Conservation (phyloP, 1,140 invertebrate genomes). For the Pogonus chalceus region DNA sequence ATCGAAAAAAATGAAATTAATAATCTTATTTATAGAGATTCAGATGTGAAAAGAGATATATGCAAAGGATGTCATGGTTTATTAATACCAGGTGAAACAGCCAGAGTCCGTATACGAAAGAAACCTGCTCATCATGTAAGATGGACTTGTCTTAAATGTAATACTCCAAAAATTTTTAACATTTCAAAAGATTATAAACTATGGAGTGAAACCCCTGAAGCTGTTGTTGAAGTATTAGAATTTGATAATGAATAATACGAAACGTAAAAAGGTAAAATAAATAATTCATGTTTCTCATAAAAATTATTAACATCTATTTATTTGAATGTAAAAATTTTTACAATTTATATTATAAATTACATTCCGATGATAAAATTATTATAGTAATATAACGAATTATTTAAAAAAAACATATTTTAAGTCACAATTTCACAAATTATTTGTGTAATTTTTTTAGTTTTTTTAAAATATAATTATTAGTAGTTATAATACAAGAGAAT, state of each 20-base stretch:
- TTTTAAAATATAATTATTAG: too few species aligned
- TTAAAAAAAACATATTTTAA: not conserved
- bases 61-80: slow-evolving; percentile 42
- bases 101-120: slow-evolving; percentile 37
- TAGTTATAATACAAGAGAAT: too few species aligned
- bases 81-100: slow-evolving; percentile 35
- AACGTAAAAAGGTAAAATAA: too few species aligned
- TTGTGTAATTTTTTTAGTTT: too few species aligned
- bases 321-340: slow-evolving; percentile 15
- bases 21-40: slow-evolving; percentile 36
- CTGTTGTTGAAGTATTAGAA: slow-evolving; percentile 36
- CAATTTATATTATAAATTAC: slow-evolving; percentile 8
- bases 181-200: slow-evolving; percentile 32
- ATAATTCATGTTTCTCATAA: slow-evolving; percentile 14
- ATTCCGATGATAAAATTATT: slow-evolving; percentile 6
- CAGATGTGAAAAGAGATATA: slow-evolving; percentile 40
- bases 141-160: slow-evolving; percentile 38
- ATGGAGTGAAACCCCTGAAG: slow-evolving; percentile 39
- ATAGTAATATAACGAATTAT: slow-evolving; percentile 11
- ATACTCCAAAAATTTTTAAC: slow-evolving; percentile 31
- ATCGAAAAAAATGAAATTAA: slow-evolving; percentile 7
- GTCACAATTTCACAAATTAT: too few species aligned
- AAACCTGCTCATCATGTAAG: slow-evolving; percentile 34
- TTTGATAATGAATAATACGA: too few species aligned
- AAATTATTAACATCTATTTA: slow-evolving; percentile 9